phyloP scores from a whole-genome alignment of 1,140 invertebrate species.

The Drosophila triauraria region DNA sequence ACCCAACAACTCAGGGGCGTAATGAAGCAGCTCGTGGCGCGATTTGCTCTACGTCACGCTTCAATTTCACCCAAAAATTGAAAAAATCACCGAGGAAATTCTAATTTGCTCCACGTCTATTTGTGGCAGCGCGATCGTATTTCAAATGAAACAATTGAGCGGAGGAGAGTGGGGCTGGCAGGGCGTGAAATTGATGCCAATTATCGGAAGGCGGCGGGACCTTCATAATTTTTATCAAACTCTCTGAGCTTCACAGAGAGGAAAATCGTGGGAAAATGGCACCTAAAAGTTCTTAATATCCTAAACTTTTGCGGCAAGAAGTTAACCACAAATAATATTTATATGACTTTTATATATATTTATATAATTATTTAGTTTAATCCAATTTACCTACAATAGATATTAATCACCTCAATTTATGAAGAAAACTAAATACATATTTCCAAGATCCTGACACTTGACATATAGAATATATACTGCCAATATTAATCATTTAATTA shows the following conservation, averaged over 20 bases:
- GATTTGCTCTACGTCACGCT: constrained; percentile 74
- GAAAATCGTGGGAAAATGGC: not conserved
- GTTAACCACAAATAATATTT: no score
- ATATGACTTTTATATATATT: no score
- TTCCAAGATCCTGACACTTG: not conserved
- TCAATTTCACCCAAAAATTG: constrained; percentile 71
- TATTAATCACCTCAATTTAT: no score
- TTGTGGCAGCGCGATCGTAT: constrained; percentile 63
- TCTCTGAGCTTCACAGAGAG: not conserved
- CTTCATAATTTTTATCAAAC: constrained; percentile 40
- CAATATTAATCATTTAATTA: constrained; percentile 3
- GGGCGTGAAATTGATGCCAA: constrained; percentile 72
- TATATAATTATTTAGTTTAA: no score
- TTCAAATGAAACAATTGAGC: constrained; percentile 78
- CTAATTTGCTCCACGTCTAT: constrained; percentile 49
- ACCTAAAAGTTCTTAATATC: no score
- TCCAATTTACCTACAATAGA: no score
- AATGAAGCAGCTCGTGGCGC: constrained; percentile 69
- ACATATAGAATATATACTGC: not conserved
- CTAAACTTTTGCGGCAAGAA: no score
- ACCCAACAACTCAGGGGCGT: constrained; percentile 67
- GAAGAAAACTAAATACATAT: no score
- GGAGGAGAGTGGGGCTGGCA: constrained; percentile 40
- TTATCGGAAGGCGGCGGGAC: constrained; percentile 32
- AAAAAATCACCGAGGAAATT: constrained; percentile 51